Conservation (phyloP, 1,140 invertebrate genomes). For the Drosophila tani region DNA sequence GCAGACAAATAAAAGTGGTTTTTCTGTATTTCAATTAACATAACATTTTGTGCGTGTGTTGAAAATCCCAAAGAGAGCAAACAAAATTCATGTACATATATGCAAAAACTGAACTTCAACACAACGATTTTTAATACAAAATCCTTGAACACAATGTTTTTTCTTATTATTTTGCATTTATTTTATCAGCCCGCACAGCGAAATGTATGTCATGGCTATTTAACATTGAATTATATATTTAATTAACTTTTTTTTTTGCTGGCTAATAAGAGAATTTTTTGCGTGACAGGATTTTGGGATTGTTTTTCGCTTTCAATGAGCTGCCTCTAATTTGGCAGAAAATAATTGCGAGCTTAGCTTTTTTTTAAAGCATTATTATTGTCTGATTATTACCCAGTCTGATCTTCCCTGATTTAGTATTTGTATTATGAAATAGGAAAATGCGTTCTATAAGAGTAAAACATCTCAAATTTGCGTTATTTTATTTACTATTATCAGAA, state of each 20-base stretch:
- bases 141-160: slow-evolving; percentile 28
- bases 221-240: slow-evolving; percentile 16
- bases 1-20: slow-evolving; percentile 41
- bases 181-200: slow-evolving; percentile 20
- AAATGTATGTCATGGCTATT: slow-evolving; percentile 35
- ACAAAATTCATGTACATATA: slow-evolving; percentile 2
- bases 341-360: not conserved
- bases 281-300: not conserved
- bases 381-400: too few species aligned
- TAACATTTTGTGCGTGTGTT: slow-evolving; percentile 34
- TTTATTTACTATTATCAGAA: not conserved
- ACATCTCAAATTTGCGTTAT: not conserved
- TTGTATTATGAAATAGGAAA: not conserved
- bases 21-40: slow-evolving; percentile 60
- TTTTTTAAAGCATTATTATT: not conserved
- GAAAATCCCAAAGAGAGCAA: slow-evolving; percentile 7
- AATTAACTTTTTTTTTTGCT: slow-evolving; percentile 13
- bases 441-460: too few species aligned
- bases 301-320: not conserved
- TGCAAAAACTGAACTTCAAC: slow-evolving; percentile 17
- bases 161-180: slow-evolving; percentile 22
- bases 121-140: slow-evolving; percentile 19
- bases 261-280: slow-evolving; percentile 11
- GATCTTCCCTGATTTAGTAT: too few species aligned
- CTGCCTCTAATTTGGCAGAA: not conserved